Base-by-base conservation (phyloP, 2,888 invertebrate genomes). In the Pachymerium ferrugineum region DNA sequence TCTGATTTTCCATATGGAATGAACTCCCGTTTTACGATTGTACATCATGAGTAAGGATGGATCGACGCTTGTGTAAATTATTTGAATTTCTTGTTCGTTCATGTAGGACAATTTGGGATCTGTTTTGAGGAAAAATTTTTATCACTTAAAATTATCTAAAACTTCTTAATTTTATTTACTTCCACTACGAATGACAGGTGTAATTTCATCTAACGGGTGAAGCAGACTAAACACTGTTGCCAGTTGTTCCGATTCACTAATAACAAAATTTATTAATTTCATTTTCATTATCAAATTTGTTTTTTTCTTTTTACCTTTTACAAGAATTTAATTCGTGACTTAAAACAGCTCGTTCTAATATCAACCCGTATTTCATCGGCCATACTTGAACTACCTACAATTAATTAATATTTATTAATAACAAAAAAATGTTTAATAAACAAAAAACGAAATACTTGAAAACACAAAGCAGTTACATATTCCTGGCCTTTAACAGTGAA, bases 121-220 rank as follows among this genome's bases (percentile, higher is more conserved):
- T 42, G 6, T 25, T 6, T 12, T 19, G 42, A 38, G 12, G 22
- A 19, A 67, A 29, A 12, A 67, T 12, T n/a, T n/a, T 33, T 33
- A 12, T 33, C 5, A 33, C 5, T 8, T 8, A 33, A 28, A 19
- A 8, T 69, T 28, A 69, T 12, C 8, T 19, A 69, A 69, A 69
- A 22, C 8, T 6, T 12, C 8, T 12, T 12, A 69, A 69, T 69
- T 22, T 25, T 25, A 8, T 28, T 69, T 70, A 30, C 33, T 14
- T 28, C 19, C 10, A 12, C 16, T 19, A 19, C 5, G 10, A 6
- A 92, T 83, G 35, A 96, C 87, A 0, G 96, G 96, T 74, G 91
- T 89, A 29, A 94, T 90, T 83, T 97, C 96, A 82, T 97, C 93
- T 73, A 96, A 83, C 0, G 96, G 96, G 85, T 96, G 94, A 0